These are phyloP conservation scores for Pedionomus torquatus DNA, from an alignment of 2,113 vertebrate species.

Conservation along the genomic window DNA sequence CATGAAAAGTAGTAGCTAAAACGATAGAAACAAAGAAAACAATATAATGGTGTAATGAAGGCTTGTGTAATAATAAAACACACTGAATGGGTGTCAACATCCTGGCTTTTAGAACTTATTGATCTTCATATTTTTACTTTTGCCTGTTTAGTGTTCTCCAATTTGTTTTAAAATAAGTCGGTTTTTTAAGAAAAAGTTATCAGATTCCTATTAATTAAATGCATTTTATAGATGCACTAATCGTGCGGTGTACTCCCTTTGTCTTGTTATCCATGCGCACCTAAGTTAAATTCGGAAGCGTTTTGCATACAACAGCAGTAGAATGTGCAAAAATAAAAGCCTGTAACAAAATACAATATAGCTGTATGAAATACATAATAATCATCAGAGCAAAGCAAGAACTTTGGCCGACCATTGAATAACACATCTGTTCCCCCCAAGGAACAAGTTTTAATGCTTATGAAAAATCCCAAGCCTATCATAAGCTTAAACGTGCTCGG, in stretches of 20 bases:
- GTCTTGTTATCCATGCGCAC: neutral
- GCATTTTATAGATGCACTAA: neutral
- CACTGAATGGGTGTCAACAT: neutral
- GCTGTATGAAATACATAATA: neutral
- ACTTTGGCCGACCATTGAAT: neutral
- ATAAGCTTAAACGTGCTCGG: neutral
- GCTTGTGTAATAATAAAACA: neutral
- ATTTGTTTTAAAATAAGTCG: neutral
- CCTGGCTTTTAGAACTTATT: neutral
- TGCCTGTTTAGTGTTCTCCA: neutral
- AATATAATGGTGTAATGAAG: rapidly evolving
- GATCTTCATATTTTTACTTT: neutral
- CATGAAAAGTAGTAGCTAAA: neutral
- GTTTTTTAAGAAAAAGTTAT: neutral
- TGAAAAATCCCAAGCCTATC: neutral
- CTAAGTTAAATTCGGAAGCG: neutral
- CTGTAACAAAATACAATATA: neutral
- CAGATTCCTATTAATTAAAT: neutral
- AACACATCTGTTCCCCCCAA: constrained; percentile 12
- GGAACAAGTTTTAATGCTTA: neutral
- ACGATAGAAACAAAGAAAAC: neutral
- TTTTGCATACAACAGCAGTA: neutral
- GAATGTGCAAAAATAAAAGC: neutral
- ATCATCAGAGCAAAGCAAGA: neutral
- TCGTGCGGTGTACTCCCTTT: neutral